Evolutionary conservation across 1,140 invertebrate species (phyloP).

Genomic region (Drosophila subobscura): DNA sequence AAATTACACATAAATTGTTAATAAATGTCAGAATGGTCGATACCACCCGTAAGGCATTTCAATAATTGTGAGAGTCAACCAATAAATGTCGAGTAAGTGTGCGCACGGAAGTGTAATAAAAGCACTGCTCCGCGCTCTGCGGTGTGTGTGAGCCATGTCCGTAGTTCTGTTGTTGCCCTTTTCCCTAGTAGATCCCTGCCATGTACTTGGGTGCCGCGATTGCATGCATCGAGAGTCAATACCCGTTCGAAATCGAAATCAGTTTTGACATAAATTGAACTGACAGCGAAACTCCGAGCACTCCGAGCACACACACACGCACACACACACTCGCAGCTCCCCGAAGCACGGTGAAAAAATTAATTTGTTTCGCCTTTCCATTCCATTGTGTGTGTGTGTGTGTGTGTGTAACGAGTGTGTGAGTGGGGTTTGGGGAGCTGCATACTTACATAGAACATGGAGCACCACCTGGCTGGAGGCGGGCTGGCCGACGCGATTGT

Average conservation of each 20-base stretch:
- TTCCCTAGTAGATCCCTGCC: background rate
- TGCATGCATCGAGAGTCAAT: conserved; percentile 65
- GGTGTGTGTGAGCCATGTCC: conserved; percentile 6
- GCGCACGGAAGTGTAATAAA: conserved; percentile 47
- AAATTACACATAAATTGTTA: conserved; percentile 80
- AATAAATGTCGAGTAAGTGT: conserved; percentile 55
- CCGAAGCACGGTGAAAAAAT: conserved; percentile 49
- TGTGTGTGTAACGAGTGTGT: conserved; percentile 17
- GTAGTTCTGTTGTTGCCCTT: background rate
- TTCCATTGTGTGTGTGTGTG: conserved; percentile 36
- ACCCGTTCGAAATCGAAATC: conserved; percentile 70
- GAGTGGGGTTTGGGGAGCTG: background rate
- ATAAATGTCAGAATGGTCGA: conserved; percentile 62
- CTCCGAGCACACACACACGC: too few species aligned
- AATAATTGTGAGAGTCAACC: conserved; percentile 64
- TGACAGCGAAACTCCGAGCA: conserved; percentile 48
- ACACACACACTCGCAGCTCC: too few species aligned
- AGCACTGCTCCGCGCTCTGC: conserved; percentile 8
- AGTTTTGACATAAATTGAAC: conserved; percentile 76
- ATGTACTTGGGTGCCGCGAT: conserved; percentile 25
- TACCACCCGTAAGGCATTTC: conserved; percentile 47
- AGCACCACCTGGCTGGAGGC: conserved; percentile 85
- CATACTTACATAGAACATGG: conserved; percentile 86
- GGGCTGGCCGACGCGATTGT: conserved; percentile 87
- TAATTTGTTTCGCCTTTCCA: conserved; percentile 65